Base-by-base conservation (phyloP, 1,140 invertebrate genomes). In the Forficula auricularia region DNA sequence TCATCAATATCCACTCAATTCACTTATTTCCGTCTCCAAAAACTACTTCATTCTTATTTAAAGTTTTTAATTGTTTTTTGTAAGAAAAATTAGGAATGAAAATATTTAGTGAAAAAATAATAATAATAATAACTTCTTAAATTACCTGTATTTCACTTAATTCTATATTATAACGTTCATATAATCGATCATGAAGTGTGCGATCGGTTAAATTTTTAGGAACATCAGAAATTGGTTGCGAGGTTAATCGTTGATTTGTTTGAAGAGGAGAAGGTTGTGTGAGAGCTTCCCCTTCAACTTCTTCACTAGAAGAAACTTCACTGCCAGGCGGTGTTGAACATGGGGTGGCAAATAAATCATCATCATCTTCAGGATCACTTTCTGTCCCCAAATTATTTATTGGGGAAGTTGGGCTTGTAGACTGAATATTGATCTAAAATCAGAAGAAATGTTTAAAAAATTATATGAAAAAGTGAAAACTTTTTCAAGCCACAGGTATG, bases 251-350 rank as follows among this genome's bases (percentile, higher is more conserved):
- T 40, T 30, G 9, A 40, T 8, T 2, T 34, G 12, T 8, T 18
- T 16, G 34, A 44, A 33, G 16, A 48, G 44, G 14, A 15, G 48
- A 49, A 15, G 18, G 37, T 13, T 40, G 44, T 39, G 9, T 1
- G 45, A 13, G 6, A 19, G 18, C 31, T 46, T 48, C 32, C 53
- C 49, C 2, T 27, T 27, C 22, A 4, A 18, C 38, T 20, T 39
- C 38, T 19, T 16, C 16, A 22, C 16, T 20, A 12, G 18, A 19
- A 22, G 38, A 19, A 12, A 70, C 72, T 51, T 79, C 69, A 52
- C 78, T 82, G 10, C 73, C 77, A n/a, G 81, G 82, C 6, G 89
- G 89, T 12, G 88, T 91, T 3, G 87, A 91, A 54, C 86, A 86
- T 9, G 89, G 90, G 3, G 90, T 96, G 57, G 87, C 72, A 59